Evolutionary conservation across 2,797 vertebrate species (phyloP), one percentile per base, ranked within the genome.

Genomic region (Pterois miles): DNA sequence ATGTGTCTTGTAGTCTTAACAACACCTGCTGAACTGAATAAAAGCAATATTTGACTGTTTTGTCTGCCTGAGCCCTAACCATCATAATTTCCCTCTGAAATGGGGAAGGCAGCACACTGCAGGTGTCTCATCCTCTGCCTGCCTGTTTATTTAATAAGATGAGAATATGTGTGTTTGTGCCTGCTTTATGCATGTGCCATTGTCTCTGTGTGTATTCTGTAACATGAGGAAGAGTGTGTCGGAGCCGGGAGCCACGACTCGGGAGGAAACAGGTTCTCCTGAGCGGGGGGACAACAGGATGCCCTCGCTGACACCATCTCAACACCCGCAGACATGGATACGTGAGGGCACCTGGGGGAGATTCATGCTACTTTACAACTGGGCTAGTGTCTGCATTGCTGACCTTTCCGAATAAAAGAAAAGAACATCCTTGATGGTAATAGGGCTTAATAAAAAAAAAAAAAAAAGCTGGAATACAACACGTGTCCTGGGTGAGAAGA

Each of bases 151-250:
- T 81, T 71, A 33, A 83, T 70, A 71, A 46, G 63, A 64, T 31
- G 8, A 65, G 62, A 71, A 70, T 76, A 81, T 59, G 52, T 67
- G 60, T 64, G 65, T 71, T 56, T 76, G 64, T 79, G 53, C 20
- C 46, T 62, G 71, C 52, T 62, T 69, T 40, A 77, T 84, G 62
- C 60, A 71, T 74, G 71, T 16, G 57, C 85, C 80, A 90, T 93
- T 93, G 91, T 91, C 76, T 90, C 57, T 3, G 59, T 91, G 92
- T 93, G 77, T 93, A 82, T 88, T 93, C 86, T 90, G 93, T 94
- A 93, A 94, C 29, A 83, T 54, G 91, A 94, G 92, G 56, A 84
- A 57, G 81, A 72, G 67, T 79, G 68, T 78, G 76, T 71, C 18
- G n/a, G 81, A 81, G 76, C 80, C 70, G 52, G 62, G 78, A 82